Base-by-base conservation (phyloP, 2,113 vertebrate genomes). In the Labrus mixtus region DNA sequence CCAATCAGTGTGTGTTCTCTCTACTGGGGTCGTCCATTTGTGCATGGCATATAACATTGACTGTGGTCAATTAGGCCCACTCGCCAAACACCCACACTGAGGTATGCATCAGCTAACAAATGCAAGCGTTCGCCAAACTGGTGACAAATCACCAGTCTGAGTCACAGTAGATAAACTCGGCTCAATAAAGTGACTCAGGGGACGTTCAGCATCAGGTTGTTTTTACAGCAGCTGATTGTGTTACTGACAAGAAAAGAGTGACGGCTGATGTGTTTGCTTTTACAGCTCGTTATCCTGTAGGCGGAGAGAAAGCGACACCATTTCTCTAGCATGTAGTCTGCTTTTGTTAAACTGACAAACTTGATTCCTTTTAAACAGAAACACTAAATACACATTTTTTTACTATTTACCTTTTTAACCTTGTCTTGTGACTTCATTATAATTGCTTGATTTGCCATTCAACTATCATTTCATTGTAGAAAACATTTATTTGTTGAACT, bases 21-120 rank as follows among this genome's bases (percentile, higher is more conserved):
- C 90, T 29, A 20, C 72, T 16, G 80, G 87, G 84, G 82, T 84
- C 84, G 72, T 66, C 57, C 22, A 58, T 15, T 41, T 48, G 64
- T 57, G 50, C 15, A 25, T 37, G 70, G 41, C 46, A 48, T 36
- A 60, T 67, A 20, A 23, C 39, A 36, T 23, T 29, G 65, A 73
- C 69, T 51, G 68, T 43, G 56, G 83, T 83, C 82, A 86, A 89
- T 91, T 90, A 88, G 73, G 68, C 58, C 59, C 33, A 64, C 50
- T 56, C 22, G 60, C 73, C 29, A 8, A 84, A 85, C 75, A 57
- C 79, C 80, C 79, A 89, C 86, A 68, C 78, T 1, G 68, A 84
- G 81, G 79, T 79, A 62, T 59, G 72, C 58, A 76, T 81, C 73
- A 68, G 22, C 68, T 79, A 56, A 81, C 76, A 67, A 69, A 86